Base-by-base conservation (phyloP, 2,113 vertebrate genomes). In the Mellivora capensis region DNA sequence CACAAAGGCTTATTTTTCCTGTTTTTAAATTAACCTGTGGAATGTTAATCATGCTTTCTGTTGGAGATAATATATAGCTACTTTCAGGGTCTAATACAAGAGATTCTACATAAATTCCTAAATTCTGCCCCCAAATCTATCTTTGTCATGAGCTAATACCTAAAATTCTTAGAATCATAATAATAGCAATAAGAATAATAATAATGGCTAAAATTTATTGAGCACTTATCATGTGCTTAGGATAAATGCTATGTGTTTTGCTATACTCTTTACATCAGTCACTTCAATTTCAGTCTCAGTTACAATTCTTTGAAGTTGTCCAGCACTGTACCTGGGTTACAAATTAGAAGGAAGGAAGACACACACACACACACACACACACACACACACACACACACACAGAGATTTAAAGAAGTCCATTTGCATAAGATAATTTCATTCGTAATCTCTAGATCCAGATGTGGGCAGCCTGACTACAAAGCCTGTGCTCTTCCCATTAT, bases 111-210 rank as follows among this genome's bases (percentile, higher is more conserved):
- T 31, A 27, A 34, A 18, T 17, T 54, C 20, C 69, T 95, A 67
- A 88, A 85, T n/a, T 94, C 95, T 72, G 6, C 25, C 44, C 49
- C 52, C 49, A 95, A 95, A 59, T 54, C n/a, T 93, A 90, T 69
- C 64, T 42, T 72, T 84, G 10, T 10, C 18, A 93, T 57, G 15
- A 85, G 13, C 11, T 90, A 44, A 95, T n/a, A 62, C 2, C 37
- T 95, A 79, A 79, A 93, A 18, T 79, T 82, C 42, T 77, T 93
- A 47, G 20, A 82, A 13, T 47, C 59, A 71, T 83, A 71, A 54
- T 74, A 72, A 85, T 5, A 90, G 27, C 18, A 67, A 54, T 25
- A 61, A 25, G 44, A 37, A 90, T 76, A 42, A 93, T 54, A 59
- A 81, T 31, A 80, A 84, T 25, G 21, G 11, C 31, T 34, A 77